Base-by-base conservation (phyloP, 2,888 invertebrate species). In the Villa cingulata region DNA sequence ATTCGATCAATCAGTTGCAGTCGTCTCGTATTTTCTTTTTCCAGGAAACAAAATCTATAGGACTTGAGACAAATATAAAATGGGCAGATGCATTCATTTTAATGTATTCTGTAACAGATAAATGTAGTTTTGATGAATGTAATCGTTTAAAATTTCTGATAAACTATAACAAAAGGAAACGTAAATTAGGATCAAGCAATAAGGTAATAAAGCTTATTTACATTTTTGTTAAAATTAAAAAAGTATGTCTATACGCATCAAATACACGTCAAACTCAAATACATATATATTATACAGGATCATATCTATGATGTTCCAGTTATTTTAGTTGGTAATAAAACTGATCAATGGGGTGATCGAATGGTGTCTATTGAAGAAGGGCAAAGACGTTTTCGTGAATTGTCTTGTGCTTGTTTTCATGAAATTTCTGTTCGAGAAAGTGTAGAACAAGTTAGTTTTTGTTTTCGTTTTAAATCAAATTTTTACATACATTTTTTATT, bases 61-160 rank as follows among this genome's bases (percentile, higher is more conserved):
- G 78, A 46, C 65, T 86, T 55, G 87, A 89, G 66, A 77, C 79
- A 49, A 83, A 88, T 63, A 86, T 89, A 49, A 75, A 85, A 49
- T 89, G 88, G 88, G 89, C 89, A 2, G 89, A 90, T 63, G 88
- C 86, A 17, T 88, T 86, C 62, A 78, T 89, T 46, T 72, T 89
- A 44, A 81, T 89, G 74, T 90, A 89, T 64, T 87, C 88, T 0
- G 85, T 89, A 34, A 87, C 88, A 2, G 89, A 90, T 67, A 85
- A 87, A 65, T 87, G 88, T 62, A 88, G 87, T 48, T 89, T 89
- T 64, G 86, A 87, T 64, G 86, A 87, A 62, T 86, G 85, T 67
- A 84, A 84, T 60, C 77, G 86, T 1, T 74, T 87, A 47, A 86
- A 86, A 67, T 87, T 86, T 64, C 76, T 85, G 52, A 85, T 86